Percentiles rank a stretch among this genome's conserved stretches.
phyloP scores from a whole-genome alignment of 2,888 invertebrate species.

The Drosophila mulleri region DNA sequence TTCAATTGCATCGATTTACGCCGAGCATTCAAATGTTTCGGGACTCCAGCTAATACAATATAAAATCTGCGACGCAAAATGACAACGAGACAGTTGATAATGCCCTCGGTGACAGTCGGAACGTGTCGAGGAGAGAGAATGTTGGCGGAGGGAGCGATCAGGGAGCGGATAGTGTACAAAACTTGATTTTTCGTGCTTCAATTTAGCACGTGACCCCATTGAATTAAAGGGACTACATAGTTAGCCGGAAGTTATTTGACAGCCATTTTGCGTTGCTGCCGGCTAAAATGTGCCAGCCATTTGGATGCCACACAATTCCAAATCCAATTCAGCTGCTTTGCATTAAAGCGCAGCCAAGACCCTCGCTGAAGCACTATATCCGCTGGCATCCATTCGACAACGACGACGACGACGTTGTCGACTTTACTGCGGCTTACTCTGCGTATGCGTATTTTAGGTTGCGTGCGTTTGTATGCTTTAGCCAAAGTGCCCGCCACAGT shows the following conservation, averaged over 20 bases:
- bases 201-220: constrained; percentile 50
- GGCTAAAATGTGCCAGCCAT: constrained; percentile 31
- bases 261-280: constrained; percentile 56
- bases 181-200: constrained; percentile 23
- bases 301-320: constrained; percentile 17
- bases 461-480: constrained; percentile 2
- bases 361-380: constrained; percentile 27
- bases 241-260: constrained; percentile 73
- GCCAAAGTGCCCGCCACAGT: constrained; percentile 39
- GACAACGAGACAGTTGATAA: constrained; percentile 48
- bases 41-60: constrained; percentile 26
- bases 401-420: background rate
- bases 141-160: background rate
- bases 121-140: background rate
- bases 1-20: constrained; percentile 76
- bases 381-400: constrained; percentile 20
- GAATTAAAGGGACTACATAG: constrained; percentile 32
- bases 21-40: constrained; percentile 11
- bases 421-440: constrained; percentile 18
- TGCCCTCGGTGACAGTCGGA: constrained; percentile 9
- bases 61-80: constrained; percentile 40
- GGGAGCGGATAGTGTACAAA: background rate
- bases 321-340: constrained; percentile 53
- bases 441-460: constrained; percentile 8
- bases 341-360: constrained; percentile 36